Base-by-base conservation (phyloP, 2,797 vertebrate genomes). In the Brachymystax lenok region DNA sequence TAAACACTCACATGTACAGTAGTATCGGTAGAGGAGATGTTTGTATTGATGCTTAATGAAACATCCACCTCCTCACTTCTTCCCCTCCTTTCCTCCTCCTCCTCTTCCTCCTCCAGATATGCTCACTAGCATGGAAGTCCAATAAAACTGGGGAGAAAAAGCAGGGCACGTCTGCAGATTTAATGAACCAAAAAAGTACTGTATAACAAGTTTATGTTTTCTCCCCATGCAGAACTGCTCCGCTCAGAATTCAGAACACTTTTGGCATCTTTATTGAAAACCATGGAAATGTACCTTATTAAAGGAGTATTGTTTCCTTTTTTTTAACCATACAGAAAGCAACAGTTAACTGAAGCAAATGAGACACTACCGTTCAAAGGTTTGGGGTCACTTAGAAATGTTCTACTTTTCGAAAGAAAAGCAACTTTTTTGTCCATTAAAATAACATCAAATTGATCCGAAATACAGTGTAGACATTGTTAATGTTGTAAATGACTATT, bases 161-260 rank as follows among this genome's bases (percentile, higher is more conserved):
- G 88, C 92, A 92, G 92, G 91, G 79, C 90, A 91, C 51, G 86
- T 91, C 89, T 92, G 92, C 91, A 93, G 88, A 92, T 92, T 93
- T 93, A 93, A 92, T 92, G 90, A 93, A 87, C 88, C 90, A 90
- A 82, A 85, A 85, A 70, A 77, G 74, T 51, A 54, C 81, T 84
- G 83, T 78, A 83, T 87, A 87, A 90, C 85, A 85, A 88, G 89
- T 89, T 88, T 88, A 86, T 90, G 89, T 92, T 88, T 90, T 86
- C 85, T 89, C 82, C 84, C 90, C 81, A 81, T 87, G 83, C 85
- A 80, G 73, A 84, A 54, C 79, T 80, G 6, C 85, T 83, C 84
- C 81, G 80, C 82, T 86, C 79, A 85, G 79, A 82, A 77, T 82
- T 84, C 77, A 80, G 73, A 79, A 84, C 84, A 80, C 69, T 28